Base-by-base conservation (phyloP, 1,140 invertebrate species). In the Pomacea maculata region DNA sequence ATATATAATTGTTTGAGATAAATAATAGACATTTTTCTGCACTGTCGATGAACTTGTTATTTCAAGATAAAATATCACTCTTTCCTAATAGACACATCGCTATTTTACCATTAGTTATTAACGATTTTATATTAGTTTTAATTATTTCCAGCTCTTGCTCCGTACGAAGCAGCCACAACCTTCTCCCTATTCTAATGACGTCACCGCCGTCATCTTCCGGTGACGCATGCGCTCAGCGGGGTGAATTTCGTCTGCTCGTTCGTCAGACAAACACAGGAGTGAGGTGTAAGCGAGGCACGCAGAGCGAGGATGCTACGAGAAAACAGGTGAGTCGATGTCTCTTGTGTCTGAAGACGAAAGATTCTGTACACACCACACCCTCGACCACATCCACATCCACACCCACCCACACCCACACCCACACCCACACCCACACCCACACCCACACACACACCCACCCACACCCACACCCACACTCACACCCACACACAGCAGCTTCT, bases 281-380 rank as follows among this genome's bases (percentile, higher is more conserved):
- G 6, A 2, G 77, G 19, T 70, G 67, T 52, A 68, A 78, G 63
- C 21, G 77, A 52, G 14, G 45, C 7, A 65, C 67, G 3, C 65
- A 57, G 65, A 78, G 34, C n/a, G 77, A 78, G 21, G 77, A 78
- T 52, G 77, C 67, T 65, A 78, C 77, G 45, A 25, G 77, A 65
- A 78, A 78, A 45, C 70, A 80, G 70, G 70, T 80, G n/a, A 52
- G 61, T 52, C 52, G 12, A 76, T 8, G 21, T 45, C 68, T 21
- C 21, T 34, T n/a, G 54, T 61, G 57, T 45, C 12, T 15, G 68
- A 45, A 70, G 11, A 21, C 6, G 1, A 45, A 70, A 0, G 34
- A 71, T 25, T 34, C 64, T 25, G 25, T n/a, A 67, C 64, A 67
- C 64, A 25, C 2, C 64, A 67, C 64, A 25, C 64, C 2, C 64